Evolutionary conservation across 2,888 invertebrate species (phyloP), one percentile per base, ranked within the genome.

Genomic region (Melieria omissa): DNA sequence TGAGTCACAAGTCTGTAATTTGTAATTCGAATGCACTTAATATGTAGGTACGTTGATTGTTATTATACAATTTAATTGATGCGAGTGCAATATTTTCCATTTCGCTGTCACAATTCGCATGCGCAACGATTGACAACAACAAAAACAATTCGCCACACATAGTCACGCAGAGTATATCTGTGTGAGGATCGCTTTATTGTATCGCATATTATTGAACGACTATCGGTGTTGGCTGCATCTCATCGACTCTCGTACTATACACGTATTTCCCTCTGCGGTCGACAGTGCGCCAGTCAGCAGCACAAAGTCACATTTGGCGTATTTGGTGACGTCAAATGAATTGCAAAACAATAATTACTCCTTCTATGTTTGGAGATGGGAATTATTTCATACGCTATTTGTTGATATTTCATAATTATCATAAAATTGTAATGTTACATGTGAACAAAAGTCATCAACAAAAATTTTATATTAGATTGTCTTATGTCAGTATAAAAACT

Each of bases 1-100:
- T 52, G 52, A 52, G 52, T 52, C 52, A 52, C 52, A 52, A 52
- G 52, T 52, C 52, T 14, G 14, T 52, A 52, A 52, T 52, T 52
- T 52, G 52, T 6, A 6, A 52, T 52, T 52, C 14, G 14, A 52
- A 52, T 52, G 52, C 52, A 52, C 4, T 52, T 52, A 52, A 52
- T 52, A n/a, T 52, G 14, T 14, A 14, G 52, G 12, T 52, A 52
- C 52, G n/a, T 29, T 29, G 29, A 29, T 29, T 29, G 29, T 29
- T n/a, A 52, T 52, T 52, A 14, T 14, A 52, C 52, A 52, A 52
- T 52, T 49, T 12, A 49, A 10, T 10, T 12, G 49, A 3, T n/a
- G 5, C 52, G 1, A 52, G 4, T 52, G 52, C 5, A 52, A 52
- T 52, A 14, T 8, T n/a, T 9, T 8, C 9, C 12, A 6, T 12